These are phyloP conservation scores for Magallana gigas DNA, from an alignment of 1,140 invertebrate genomes.

Conservation along the genomic window DNA sequence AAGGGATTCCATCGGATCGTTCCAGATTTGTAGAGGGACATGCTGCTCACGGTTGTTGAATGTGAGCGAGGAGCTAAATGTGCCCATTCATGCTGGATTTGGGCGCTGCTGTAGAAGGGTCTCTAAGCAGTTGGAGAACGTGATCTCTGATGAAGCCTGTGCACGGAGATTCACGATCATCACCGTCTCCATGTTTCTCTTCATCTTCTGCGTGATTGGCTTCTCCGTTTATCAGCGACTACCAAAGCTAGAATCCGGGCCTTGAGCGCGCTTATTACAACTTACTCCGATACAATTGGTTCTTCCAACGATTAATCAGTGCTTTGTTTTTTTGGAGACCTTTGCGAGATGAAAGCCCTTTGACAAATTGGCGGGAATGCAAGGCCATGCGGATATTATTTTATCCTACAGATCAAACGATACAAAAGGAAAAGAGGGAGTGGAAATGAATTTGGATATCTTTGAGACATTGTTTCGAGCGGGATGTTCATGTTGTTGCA, in stretches of 20 bases:
- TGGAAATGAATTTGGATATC: no score
- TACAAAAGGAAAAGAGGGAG: no score
- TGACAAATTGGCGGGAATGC: no score
- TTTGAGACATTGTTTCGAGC: neutral
- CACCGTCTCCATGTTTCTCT: neutral
- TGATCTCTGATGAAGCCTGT: constrained; percentile 17
- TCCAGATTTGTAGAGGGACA: constrained; percentile 25
- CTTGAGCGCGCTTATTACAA: neutral
- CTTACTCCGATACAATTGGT: no score
- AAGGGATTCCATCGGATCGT: constrained; percentile 21
- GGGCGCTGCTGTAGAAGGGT: constrained; percentile 31
- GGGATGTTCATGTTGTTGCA: neutral
- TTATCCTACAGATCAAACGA: no score
- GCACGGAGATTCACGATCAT: constrained; percentile 5
- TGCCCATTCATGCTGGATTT: constrained; percentile 4
- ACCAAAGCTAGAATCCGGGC: neutral
- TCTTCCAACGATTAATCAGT: no score
- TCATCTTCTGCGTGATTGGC: constrained; percentile 7
- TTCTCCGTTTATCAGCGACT: constrained; percentile 19
- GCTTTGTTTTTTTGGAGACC: no score
- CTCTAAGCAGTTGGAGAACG: constrained; percentile 3
- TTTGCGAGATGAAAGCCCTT: no score
- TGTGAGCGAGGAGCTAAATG: constrained; percentile 36
- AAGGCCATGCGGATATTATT: no score
- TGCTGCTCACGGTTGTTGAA: neutral